A percentile compares a stretch with the other conserved stretches of the same genome.
phyloP scores from a whole-genome alignment of 2,113 vertebrate species.

The Burhinus oedicnemus region DNA sequence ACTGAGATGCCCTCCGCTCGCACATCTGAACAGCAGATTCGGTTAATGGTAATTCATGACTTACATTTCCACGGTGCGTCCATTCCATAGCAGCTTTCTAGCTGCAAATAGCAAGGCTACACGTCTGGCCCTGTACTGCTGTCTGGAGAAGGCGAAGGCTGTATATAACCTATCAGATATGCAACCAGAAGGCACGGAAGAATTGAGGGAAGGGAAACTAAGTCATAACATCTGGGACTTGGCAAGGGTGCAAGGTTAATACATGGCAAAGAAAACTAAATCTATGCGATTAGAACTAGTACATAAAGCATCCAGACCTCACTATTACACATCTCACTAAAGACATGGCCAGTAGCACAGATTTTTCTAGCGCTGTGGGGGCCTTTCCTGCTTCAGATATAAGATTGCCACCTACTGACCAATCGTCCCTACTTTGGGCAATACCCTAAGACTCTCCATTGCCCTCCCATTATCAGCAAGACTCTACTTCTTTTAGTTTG shows the following conservation, averaged over 20 bases:
- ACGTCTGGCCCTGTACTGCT: rapidly evolving
- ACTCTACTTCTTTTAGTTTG: neutral
- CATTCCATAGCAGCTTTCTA: neutral
- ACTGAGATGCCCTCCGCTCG: neutral
- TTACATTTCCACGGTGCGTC: neutral
- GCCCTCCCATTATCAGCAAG: neutral
- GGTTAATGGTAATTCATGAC: neutral
- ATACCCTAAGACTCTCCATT: neutral
- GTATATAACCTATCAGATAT: neutral
- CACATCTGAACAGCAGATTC: neutral
- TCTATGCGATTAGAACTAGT: neutral
- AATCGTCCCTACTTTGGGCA: neutral
- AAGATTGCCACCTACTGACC: conserved; percentile 41
- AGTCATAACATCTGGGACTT: neutral
- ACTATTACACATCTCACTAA: neutral
- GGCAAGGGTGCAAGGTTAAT: neutral
- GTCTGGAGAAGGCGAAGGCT: neutral
- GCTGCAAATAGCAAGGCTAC: neutral
- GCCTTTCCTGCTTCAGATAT: neutral
- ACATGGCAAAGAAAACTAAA: neutral
- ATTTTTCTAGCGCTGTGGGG: neutral
- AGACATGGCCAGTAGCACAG: neutral
- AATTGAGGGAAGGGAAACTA: neutral
- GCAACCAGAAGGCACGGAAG: neutral
- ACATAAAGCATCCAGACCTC: neutral